Percentiles rank a stretch among this genome's conserved stretches.
Conservation (phyloP, 1,140 invertebrate genomes). For the Orussus abietinus region DNA sequence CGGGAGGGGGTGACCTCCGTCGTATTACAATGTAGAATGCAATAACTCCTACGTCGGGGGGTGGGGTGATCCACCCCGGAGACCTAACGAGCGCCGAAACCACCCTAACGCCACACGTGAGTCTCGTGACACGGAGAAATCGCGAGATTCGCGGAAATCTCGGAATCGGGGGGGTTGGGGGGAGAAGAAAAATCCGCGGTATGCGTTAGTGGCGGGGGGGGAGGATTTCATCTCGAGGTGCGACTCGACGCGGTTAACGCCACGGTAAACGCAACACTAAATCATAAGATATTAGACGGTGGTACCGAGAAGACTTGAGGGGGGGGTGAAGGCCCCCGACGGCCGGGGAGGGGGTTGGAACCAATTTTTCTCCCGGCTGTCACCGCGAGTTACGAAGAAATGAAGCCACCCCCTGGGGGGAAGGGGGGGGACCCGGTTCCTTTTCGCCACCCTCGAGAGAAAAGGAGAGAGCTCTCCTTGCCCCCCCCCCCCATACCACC, state of each 20-base stretch:
- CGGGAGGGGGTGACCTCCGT: no score
- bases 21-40: no score
- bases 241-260: conserved; percentile 31
- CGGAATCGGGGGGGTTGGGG: background rate
- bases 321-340: background rate
- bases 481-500: conserved; percentile 8
- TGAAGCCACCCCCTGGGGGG: conserved; percentile 35
- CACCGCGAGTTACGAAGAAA: conserved; percentile 43
- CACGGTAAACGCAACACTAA: conserved; percentile 42
- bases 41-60: no score
- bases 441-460: no score
- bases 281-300: conserved; percentile 49
- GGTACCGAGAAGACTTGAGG: conserved; percentile 6
- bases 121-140: no score
- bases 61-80: no score
- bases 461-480: no score
- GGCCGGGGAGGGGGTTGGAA: conserved; percentile 22
- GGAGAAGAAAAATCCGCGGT: conserved; percentile 15
- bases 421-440: no score
- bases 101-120: no score
- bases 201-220: conserved; percentile 30
- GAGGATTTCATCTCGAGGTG: background rate
- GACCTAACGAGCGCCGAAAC: no score
- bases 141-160: conserved; percentile 2
- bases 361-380: conserved; percentile 47